Evolutionary conservation across 1,140 invertebrate species (phyloP).

Genomic region (Trachymyrmex septentrionalis): DNA sequence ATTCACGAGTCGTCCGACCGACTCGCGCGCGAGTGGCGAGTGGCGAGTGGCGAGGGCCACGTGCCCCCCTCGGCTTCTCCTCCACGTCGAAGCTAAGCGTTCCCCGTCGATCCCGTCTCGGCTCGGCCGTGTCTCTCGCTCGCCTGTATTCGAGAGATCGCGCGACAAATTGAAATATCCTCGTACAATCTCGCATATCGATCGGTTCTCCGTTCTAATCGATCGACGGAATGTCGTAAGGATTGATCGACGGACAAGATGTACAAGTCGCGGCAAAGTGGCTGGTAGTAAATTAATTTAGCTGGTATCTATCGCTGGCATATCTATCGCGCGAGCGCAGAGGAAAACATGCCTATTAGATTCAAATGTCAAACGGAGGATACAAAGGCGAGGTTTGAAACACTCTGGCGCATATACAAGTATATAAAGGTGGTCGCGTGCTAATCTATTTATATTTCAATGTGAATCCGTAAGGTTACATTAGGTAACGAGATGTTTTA

Average conservation of each 20-base stretch:
- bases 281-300: slow-evolving; percentile 24
- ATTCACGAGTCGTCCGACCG: slow-evolving; percentile 53
- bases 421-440: too few species aligned
- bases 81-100: background rate
- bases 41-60: slow-evolving; percentile 9
- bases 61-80: slow-evolving; percentile 42
- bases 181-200: slow-evolving; percentile 38
- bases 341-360: too few species aligned
- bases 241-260: background rate
- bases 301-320: too few species aligned
- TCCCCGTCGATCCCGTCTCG: slow-evolving; percentile 5
- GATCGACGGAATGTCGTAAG: background rate
- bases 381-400: background rate
- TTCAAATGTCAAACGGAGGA: background rate
- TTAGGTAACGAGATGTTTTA: background rate
- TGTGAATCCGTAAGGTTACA: background rate
- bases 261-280: background rate
- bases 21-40: background rate
- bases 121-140: background rate
- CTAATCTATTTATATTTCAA: background rate
- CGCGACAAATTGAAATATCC: slow-evolving; percentile 60
- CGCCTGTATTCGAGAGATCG: slow-evolving; percentile 11
- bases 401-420: background rate
- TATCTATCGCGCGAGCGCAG: background rate
- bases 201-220: slow-evolving; percentile 27